Conservation (phyloP, 2,888 invertebrate species). For the Colostygia pectinataria region DNA sequence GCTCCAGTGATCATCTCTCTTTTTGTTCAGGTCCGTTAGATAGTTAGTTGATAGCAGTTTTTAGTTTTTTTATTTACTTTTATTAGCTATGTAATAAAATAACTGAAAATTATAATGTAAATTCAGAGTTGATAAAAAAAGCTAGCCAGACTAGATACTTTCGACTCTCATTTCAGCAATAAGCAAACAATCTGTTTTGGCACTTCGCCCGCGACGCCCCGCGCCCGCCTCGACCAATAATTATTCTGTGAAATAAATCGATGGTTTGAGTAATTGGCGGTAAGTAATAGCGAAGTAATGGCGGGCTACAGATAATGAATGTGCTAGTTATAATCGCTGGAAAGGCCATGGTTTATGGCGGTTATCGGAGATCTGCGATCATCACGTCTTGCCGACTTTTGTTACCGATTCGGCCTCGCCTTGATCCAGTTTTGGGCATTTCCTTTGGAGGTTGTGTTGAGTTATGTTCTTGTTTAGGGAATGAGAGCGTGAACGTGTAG, state of each 20-base stretch:
- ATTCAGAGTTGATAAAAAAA: no score
- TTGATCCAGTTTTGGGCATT: slow-evolving; percentile 17
- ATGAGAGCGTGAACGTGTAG: no score
- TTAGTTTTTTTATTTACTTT: no score
- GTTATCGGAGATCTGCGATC: slow-evolving; percentile 12
- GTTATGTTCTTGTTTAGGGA: no score
- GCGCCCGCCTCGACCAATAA: slow-evolving; percentile 5
- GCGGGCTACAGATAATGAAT: slow-evolving; percentile 9
- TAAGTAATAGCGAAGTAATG: slow-evolving; percentile 9
- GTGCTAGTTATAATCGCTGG: slow-evolving; percentile 9
- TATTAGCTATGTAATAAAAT: no score
- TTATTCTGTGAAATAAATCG: slow-evolving; percentile 25
- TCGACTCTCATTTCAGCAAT: not conserved
- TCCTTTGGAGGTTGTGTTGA: not conserved
- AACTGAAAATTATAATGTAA: no score
- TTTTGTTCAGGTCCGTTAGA: no score
- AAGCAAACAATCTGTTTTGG: not conserved
- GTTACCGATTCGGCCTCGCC: slow-evolving; percentile 14
- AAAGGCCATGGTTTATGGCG: slow-evolving; percentile 7
- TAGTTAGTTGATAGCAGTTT: no score
- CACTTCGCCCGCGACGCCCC: slow-evolving; percentile 7
- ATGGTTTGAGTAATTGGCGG: slow-evolving; percentile 20
- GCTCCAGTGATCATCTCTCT: no score
- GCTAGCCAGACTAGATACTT: no score
- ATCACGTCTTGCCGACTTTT: slow-evolving; percentile 8